Conservation (phyloP, 2,113 vertebrate genomes). For the Hassar affinis region DNA sequence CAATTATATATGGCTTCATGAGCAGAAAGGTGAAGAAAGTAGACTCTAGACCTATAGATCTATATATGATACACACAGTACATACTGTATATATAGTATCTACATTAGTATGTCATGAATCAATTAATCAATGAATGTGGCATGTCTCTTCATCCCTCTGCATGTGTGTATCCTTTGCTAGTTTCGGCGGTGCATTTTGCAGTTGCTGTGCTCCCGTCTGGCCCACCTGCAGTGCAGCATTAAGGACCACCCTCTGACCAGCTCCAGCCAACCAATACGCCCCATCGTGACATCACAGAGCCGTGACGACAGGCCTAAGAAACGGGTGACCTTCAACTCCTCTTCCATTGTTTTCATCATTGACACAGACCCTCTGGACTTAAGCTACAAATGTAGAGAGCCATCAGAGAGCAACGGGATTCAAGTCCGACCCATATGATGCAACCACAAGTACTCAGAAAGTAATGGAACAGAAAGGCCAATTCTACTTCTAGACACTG, state of each 20-base stretch:
- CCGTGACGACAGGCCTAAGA: conserved; percentile 78
- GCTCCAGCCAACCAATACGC: conserved; percentile 70
- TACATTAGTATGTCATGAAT: not conserved
- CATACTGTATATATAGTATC: not conserved
- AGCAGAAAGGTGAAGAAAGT: conserved; percentile 82
- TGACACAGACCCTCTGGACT: conserved; percentile 73
- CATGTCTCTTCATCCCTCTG: conserved; percentile 1
- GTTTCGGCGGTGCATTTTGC: conserved; percentile 83
- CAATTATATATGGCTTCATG: conserved; percentile 89
- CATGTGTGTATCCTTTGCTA: conserved; percentile 57
- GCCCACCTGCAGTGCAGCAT: conserved; percentile 72
- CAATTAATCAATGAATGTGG: not conserved
- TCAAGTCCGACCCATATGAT: conserved; percentile 82
- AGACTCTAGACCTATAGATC: not conserved
- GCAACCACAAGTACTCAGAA: not conserved
- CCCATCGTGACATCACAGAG: conserved; percentile 80
- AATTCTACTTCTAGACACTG: not conserved
- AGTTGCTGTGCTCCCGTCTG: conserved; percentile 80
- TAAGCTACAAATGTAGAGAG: conserved; percentile 61
- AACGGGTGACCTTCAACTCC: conserved; percentile 89
- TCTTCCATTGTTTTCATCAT: conserved; percentile 92
- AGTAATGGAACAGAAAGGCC: not conserved
- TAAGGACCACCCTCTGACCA: conserved; percentile 71
- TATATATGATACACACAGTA: not conserved
- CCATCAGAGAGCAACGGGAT: conserved; percentile 75